Conservation (phyloP, 2,113 vertebrate species). For the Macquaria ambigua region DNA sequence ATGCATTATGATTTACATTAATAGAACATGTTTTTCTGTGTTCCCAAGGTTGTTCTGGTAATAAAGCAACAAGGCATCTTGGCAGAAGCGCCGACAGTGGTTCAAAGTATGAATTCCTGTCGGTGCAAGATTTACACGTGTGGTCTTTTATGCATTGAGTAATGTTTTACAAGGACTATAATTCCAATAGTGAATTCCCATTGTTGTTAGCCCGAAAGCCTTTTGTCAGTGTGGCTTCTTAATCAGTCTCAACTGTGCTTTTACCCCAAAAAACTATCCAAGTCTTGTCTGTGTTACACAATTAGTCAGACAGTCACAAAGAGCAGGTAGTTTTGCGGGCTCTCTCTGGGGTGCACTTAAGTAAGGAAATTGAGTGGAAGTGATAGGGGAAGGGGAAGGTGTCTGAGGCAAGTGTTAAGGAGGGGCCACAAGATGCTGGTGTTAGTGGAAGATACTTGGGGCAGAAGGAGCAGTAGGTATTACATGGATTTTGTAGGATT, state of each 20-base stretch:
- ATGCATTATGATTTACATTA: slow-evolving; percentile 16
- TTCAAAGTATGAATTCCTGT: slow-evolving; percentile 35
- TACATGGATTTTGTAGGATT: slow-evolving; percentile 41
- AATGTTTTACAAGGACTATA: slow-evolving; percentile 40
- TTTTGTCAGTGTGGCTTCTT: slow-evolving; percentile 21
- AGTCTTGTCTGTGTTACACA: background rate
- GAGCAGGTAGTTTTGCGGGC: background rate
- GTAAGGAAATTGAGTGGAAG: slow-evolving; percentile 10
- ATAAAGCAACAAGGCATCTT: slow-evolving; percentile 36
- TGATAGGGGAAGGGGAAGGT: background rate
- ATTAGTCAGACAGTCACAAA: background rate
- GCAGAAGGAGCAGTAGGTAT: slow-evolving; percentile 11
- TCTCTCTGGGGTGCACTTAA: slow-evolving; percentile 6
- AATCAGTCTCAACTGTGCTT: slow-evolving; percentile 21
- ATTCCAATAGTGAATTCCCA: slow-evolving; percentile 12
- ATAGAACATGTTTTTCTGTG: background rate
- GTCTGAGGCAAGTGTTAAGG: slow-evolving; percentile 29
- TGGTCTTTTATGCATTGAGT: slow-evolving; percentile 38
- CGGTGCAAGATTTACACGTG: slow-evolving; percentile 19
- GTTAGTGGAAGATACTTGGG: background rate
- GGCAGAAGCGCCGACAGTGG: slow-evolving; percentile 10
- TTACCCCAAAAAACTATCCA: background rate
- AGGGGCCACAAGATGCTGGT: background rate
- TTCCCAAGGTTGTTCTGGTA: slow-evolving; percentile 20
- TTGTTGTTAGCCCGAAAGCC: slow-evolving; percentile 7